phyloP scores from a whole-genome alignment of 2,888 invertebrate genomes.

The Cheiracanthium punctorium region DNA sequence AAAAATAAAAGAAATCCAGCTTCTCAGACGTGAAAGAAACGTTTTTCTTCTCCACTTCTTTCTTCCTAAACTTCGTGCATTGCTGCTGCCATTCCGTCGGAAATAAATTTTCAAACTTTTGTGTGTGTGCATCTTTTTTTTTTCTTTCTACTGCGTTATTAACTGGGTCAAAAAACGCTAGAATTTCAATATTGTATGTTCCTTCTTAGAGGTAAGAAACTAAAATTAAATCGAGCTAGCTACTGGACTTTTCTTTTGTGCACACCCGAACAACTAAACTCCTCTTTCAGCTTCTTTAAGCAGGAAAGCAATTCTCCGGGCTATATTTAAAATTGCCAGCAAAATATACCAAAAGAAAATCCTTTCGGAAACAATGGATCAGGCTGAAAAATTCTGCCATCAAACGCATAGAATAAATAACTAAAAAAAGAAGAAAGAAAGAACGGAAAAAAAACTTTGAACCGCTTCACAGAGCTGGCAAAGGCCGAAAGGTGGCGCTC shows the following conservation, averaged over 20 bases:
- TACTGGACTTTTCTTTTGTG: not conserved
- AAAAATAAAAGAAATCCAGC: not conserved
- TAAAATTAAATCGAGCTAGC: not conserved
- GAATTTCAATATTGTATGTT: not conserved
- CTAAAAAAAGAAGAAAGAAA: no score
- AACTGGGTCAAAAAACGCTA: not conserved
- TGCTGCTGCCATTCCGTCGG: not conserved
- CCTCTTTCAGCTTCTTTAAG: not conserved
- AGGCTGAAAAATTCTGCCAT: not conserved
- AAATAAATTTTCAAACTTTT: not conserved
- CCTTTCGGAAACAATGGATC: not conserved
- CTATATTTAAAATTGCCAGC: not conserved
- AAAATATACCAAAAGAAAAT: not conserved
- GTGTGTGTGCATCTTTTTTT: not conserved
- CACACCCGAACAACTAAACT: not conserved
- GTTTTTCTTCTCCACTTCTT: not conserved
- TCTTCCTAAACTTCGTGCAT: no score
- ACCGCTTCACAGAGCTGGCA: not conserved
- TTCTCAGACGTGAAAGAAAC: not conserved
- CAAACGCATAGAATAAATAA: not conserved
- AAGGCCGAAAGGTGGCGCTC: not conserved
- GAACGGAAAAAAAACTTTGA: not conserved
- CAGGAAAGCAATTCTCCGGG: not conserved
- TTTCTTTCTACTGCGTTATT: constrained; percentile 5
- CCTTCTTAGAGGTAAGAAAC: not conserved